These are phyloP conservation scores for Rhabdomys dilectus DNA, from an alignment of 2,113 vertebrate genomes.

Conservation along the genomic window DNA sequence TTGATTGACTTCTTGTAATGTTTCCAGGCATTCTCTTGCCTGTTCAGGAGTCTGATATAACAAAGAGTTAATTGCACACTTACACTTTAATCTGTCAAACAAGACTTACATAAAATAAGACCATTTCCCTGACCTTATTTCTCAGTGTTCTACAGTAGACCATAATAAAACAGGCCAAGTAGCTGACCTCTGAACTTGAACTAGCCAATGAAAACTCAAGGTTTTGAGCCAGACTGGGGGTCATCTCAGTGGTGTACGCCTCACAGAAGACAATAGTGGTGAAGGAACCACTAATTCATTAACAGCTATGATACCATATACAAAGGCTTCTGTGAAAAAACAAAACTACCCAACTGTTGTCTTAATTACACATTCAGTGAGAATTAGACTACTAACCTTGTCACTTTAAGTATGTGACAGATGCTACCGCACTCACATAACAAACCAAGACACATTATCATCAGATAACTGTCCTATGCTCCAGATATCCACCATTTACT, in stretches of 20 bases:
- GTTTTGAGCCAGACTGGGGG: background rate
- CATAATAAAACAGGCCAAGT: background rate
- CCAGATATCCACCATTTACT: background rate
- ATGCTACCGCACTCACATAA: background rate
- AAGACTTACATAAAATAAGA: background rate
- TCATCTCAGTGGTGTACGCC: background rate
- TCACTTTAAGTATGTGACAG: background rate
- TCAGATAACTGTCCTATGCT: background rate
- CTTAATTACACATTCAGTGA: no score
- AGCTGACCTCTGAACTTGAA: background rate
- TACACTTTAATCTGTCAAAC: background rate
- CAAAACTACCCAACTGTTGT: background rate
- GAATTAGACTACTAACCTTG: background rate
- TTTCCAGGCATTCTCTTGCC: background rate
- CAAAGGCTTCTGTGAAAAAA: background rate
- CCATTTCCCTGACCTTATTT: background rate
- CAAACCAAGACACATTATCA: background rate
- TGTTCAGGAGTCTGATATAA: background rate
- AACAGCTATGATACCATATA: background rate
- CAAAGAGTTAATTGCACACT: background rate
- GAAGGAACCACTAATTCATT: background rate
- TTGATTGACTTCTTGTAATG: background rate
- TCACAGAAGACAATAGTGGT: background rate
- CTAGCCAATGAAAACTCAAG: background rate
- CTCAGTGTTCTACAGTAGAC: background rate